Base-by-base conservation (phyloP, 1,140 invertebrate genomes). In the Gyrodactylus bullatarudis region DNA sequence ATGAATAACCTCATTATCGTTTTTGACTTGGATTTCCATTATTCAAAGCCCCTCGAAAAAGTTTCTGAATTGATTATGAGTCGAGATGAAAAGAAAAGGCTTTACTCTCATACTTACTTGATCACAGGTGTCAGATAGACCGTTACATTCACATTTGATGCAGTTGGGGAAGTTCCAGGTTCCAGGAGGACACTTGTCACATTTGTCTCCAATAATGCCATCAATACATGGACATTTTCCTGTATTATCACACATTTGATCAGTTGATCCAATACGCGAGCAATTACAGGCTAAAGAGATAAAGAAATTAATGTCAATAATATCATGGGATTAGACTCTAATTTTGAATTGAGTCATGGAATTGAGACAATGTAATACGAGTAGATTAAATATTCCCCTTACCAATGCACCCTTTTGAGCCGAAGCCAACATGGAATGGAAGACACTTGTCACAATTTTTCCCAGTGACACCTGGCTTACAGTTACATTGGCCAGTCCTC, bases 111-210 rank as follows among this genome's bases (percentile, higher is more conserved):
- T 8, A 16, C 8, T 71, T 26, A 71, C 83, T 1, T 91, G 85
- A 78, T 97, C 89, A 82, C 95, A 99, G 74, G 84, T 86, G 75
- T 93, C 87, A 0, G 93, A 89, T 81, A 96, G 91, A 0, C 92
- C 93, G 79, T 98, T 92, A 81, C 95, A 99, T 76, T 92, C 86
- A 80, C 95, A 99, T 27, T 86, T 84, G 76, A 88, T 84, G 79
- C 95, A 99, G 76, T 90, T 87, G 0, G 94, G 94, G 84, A 96
- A 93, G 78, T 88, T 68, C 72, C 72, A 73, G 34, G 26, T 27
- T n/a, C 72, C 72, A 68, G 21, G 8, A 20, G 21, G 23, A 26
- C 72, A 73, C 1, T n/a, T 71, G 25, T 73, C 72, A 79, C 93
- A 97, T 76, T 87, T 85, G 70, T 84, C 83, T 1, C 91, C 91